Conservation (phyloP, 2,888 invertebrate genomes). For the Electrophaes corylata region DNA sequence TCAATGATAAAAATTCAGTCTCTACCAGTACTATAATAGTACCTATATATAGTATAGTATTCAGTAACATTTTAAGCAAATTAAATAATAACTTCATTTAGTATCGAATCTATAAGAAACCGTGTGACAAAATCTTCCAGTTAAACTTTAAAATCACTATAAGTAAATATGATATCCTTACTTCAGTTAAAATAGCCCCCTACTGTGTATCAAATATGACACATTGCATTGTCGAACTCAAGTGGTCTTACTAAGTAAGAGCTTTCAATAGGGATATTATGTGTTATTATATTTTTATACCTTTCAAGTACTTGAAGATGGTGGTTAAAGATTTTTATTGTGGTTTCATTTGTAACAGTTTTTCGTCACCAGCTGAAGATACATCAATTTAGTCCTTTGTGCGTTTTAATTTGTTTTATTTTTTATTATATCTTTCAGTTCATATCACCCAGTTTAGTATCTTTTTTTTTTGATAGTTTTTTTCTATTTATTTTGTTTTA, state of each 20-base stretch:
- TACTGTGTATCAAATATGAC: constrained; percentile 62
- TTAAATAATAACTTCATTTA: neutral
- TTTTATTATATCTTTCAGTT: neutral
- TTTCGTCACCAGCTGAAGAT: constrained; percentile 16
- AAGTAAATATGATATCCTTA: constrained; percentile 7
- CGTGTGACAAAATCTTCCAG: constrained; percentile 22
- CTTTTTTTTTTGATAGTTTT: too few relatives aligned
- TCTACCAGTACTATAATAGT: too few relatives aligned
- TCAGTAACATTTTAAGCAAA: too few relatives aligned
- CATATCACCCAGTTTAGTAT: too few relatives aligned
- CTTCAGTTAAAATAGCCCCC: constrained; percentile 21
- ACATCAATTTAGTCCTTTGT: neutral
- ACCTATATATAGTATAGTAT: too few relatives aligned
- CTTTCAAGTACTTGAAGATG: constrained; percentile 20
- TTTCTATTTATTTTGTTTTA: too few relatives aligned
- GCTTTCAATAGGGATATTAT: constrained; percentile 46
- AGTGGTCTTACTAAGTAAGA: constrained; percentile 61
- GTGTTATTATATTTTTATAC: constrained; percentile 38
- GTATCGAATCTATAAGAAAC: neutral
- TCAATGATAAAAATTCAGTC: too few relatives aligned
- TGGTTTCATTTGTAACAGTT: constrained; percentile 10
- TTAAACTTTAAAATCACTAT: constrained; percentile 9
- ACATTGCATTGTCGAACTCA: constrained; percentile 61
- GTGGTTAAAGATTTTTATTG: constrained; percentile 24
- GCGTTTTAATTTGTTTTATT: neutral